Evolutionary conservation across 2,113 vertebrate species (phyloP), one percentile per base, ranked within the genome.

Genomic region (Piprites chloris): DNA sequence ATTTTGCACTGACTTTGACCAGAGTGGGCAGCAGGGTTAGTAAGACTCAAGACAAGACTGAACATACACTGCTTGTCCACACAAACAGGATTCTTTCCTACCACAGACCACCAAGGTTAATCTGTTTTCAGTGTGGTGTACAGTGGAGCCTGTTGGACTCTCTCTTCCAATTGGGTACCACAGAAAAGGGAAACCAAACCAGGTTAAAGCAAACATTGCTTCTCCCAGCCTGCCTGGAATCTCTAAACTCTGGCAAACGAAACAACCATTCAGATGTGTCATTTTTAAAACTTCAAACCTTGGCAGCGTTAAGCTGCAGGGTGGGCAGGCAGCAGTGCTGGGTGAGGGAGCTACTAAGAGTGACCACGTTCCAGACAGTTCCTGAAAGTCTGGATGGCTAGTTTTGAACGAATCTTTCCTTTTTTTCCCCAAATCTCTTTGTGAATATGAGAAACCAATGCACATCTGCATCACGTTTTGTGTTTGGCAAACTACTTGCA

Each of bases 201-300:
- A 84, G 35, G 76, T 87, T 87, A 94, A 95, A 95, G 74, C 59
- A 95, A 96, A 91, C 81, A 87, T 9, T 68, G 13, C 37, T 75
- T 46, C 63, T 90, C 39, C 72, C 77, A 95, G 61, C 72, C 61
- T 87, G 22, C 84, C 68, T 81, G 68, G 52, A 90, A 89, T 56
- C 65, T 63, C 84, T 84, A 27, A 81, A 35, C 44, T 66, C 74
- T 61, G 41, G 67, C n/a, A 87, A 92, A 93, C 84, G 44, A 74
- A 93, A 84, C 79, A 93, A 53, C 16, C 49, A 52, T 81, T 42
- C 91, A 96, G 69, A 83, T 95, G 89, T 82, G 86, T 85, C 91
- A 85, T 75, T 89, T 96, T 96, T 89, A 91, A 72, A 91, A 85
- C 44, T 71, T 81, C 9, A 89, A 35, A 81, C 49, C 12, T 33